phyloP scores from a whole-genome alignment of 2,113 vertebrate species.

The Planiliza haematocheilus region DNA sequence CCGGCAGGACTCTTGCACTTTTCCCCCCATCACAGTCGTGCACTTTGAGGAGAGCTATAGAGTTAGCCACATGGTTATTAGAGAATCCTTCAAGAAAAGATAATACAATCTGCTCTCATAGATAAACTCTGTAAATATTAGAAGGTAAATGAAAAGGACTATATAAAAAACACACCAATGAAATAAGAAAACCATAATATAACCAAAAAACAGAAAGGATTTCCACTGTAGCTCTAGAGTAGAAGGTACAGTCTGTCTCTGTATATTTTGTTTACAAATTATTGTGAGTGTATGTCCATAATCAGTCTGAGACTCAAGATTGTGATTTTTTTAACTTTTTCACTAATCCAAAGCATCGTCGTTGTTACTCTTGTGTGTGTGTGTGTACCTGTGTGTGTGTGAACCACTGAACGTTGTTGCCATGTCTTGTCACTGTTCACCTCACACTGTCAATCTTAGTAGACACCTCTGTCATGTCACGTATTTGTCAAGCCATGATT shows the following conservation, averaged over 20 bases:
- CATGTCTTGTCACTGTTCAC: conserved; percentile 40
- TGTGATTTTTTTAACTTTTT: conserved; percentile 66
- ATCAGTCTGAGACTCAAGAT: conserved; percentile 66
- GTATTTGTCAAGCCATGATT: conserved; percentile 37
- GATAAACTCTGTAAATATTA: conserved; percentile 54
- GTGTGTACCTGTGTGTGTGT: conserved; percentile 9
- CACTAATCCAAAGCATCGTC: conserved; percentile 65
- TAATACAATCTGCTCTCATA: conserved; percentile 19
- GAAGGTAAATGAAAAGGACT: conserved; percentile 43
- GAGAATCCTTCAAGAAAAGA: conserved; percentile 26
- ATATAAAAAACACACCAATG: conserved; percentile 44
- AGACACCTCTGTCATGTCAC: conserved; percentile 18
- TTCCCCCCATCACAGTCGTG: conserved; percentile 53
- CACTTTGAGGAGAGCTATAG: conserved; percentile 66
- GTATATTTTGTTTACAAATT: conserved; percentile 67
- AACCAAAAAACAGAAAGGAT: conserved; percentile 67
- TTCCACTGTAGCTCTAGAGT: conserved; percentile 56
- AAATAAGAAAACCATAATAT: conserved; percentile 37
- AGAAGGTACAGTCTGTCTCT: conserved; percentile 42
- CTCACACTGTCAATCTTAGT: conserved; percentile 17
- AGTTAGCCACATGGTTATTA: conserved; percentile 38
- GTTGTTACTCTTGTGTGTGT: conserved; percentile 19
- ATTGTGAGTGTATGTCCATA: conserved; percentile 49
- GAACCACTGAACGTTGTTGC: conserved; percentile 38
- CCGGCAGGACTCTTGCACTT: conserved; percentile 59